These are phyloP conservation scores for Pseudomyrmex dendroicus DNA, from an alignment of 1,140 invertebrate species.

Conservation along the genomic window DNA sequence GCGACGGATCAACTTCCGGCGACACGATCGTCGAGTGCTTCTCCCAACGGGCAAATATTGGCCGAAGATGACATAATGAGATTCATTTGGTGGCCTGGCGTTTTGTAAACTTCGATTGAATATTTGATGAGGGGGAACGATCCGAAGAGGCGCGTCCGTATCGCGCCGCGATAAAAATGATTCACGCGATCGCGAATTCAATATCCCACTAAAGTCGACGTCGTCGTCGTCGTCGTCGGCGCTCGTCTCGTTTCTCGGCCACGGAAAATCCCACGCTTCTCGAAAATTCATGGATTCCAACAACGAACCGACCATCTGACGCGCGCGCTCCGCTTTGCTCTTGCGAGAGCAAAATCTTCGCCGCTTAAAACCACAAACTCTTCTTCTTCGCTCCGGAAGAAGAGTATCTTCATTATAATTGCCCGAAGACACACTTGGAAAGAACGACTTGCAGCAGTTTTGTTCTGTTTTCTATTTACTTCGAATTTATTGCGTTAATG, in stretches of 20 bases:
- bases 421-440: not conserved
- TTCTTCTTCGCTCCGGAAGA: not conserved
- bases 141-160: conserved; percentile 17
- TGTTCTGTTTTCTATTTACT: not conserved
- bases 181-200: conserved; percentile 60
- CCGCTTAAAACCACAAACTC: conserved; percentile 30
- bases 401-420: not conserved
- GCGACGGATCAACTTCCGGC: conserved; percentile 35
- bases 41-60: conserved; percentile 38
- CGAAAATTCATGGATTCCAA: conserved; percentile 63
- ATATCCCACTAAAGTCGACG: conserved; percentile 49
- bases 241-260: conserved; percentile 7
- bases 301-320: conserved; percentile 28
- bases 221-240: conserved; percentile 27
- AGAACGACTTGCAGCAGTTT: not conserved
- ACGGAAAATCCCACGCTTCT: conserved; percentile 39
- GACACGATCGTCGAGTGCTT: conserved; percentile 14
- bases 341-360: conserved; percentile 44
- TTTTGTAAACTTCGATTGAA: conserved; percentile 65
- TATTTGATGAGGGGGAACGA: conserved; percentile 61
- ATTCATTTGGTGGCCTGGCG: conserved; percentile 50
- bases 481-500: not conserved
- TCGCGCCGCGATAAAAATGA: conserved; percentile 58
- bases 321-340: conserved; percentile 40
- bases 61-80: conserved; percentile 48